A percentile compares a stretch with the other conserved stretches of the same genome.
Conservation (phyloP, 2,888 invertebrate species). For the Leptopterna dolabrata region DNA sequence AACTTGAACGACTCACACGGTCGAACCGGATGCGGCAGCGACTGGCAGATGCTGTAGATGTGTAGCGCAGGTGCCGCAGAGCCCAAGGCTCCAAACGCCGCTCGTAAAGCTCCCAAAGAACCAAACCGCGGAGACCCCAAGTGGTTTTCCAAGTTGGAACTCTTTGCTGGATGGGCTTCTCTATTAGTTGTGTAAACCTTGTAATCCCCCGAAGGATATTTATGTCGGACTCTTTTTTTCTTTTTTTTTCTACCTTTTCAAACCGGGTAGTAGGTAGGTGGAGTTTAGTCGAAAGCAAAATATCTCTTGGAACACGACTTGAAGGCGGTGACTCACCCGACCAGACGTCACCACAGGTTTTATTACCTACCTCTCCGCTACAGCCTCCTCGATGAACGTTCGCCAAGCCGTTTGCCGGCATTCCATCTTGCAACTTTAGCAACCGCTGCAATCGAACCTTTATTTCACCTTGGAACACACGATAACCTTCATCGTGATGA, state of each 20-base stretch:
- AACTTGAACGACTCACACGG: neutral
- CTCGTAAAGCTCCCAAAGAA: neutral
- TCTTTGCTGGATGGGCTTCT: neutral
- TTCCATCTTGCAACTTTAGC: neutral
- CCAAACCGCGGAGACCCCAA: neutral
- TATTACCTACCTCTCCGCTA: neutral
- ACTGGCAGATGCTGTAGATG: neutral
- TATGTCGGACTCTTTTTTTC: neutral
- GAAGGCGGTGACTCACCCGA: slow-evolving; percentile 2
- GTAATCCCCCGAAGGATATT: neutral
- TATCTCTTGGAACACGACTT: neutral
- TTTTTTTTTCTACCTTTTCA: neutral
- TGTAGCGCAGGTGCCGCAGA: neutral
- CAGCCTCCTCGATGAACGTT: neutral
- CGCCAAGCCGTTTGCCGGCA: neutral
- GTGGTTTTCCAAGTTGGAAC: neutral
- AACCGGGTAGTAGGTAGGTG: neutral
- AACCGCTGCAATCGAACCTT: neutral
- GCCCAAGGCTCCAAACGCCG: neutral
- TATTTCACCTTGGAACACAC: too few species aligned
- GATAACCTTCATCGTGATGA: too few species aligned
- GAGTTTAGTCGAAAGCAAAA: neutral
- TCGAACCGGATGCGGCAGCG: neutral
- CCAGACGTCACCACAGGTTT: neutral
- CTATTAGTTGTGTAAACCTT: neutral